These are phyloP conservation scores for Enteromius mattozi DNA, from an alignment of 2,797 vertebrate species.

Conservation along the genomic window DNA sequence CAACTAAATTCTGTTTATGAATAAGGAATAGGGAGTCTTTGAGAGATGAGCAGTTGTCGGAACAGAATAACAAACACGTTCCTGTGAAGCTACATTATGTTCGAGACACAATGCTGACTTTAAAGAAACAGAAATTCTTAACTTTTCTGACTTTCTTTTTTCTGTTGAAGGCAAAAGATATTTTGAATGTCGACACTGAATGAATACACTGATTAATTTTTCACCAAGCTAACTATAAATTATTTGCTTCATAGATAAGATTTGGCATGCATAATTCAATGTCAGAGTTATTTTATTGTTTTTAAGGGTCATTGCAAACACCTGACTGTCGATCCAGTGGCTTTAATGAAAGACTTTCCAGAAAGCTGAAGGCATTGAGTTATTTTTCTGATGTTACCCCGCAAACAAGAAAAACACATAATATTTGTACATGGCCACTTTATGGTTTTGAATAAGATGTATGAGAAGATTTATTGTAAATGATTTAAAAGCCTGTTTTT, in stretches of 20 bases:
- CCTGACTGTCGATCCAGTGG: neutral
- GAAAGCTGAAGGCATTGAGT: slow-evolving; percentile 51
- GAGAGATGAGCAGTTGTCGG: neutral
- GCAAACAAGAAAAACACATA: slow-evolving; percentile 45
- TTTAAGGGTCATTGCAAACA: neutral
- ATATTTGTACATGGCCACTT: slow-evolving; percentile 43
- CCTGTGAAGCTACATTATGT: neutral
- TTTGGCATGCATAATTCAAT: neutral
- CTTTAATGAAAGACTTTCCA: slow-evolving; percentile 44
- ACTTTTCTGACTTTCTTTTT: neutral
- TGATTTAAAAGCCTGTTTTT: slow-evolving; percentile 53
- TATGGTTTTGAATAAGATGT: slow-evolving; percentile 43
- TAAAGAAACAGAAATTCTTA: neutral
- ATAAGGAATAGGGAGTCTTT: neutral
- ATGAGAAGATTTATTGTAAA: slow-evolving; percentile 39
- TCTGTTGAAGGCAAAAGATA: neutral
- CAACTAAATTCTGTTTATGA: slow-evolving; percentile 1
- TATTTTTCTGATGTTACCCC: slow-evolving; percentile 37
- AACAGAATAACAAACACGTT: neutral
- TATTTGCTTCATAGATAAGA: neutral
- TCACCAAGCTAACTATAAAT: neutral
- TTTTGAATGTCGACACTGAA: neutral
- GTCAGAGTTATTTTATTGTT: neutral
- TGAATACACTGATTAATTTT: neutral
- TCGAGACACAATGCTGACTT: neutral